phyloP scores from a whole-genome alignment of 2,888 invertebrate genomes.

The Smittia sp. region DNA sequence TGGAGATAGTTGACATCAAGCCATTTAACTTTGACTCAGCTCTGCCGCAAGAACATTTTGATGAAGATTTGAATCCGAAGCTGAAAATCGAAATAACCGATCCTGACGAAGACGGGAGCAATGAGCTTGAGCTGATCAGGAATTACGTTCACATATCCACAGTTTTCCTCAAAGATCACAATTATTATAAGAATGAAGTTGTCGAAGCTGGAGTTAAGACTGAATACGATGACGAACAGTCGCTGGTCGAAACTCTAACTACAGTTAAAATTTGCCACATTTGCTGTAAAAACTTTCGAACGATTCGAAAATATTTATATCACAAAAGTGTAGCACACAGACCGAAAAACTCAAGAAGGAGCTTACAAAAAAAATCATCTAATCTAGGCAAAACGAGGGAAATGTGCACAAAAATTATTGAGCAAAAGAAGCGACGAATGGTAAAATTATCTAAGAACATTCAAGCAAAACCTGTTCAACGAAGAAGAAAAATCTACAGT shows the following conservation, averaged over 20 bases:
- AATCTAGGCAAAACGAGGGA: neutral
- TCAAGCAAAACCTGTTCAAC: neutral
- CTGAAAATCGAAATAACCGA: conserved; percentile 25
- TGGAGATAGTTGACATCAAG: conserved; percentile 37
- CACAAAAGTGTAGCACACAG: conserved; percentile 11
- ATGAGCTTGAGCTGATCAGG: conserved; percentile 14
- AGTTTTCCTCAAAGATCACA: conserved; percentile 28
- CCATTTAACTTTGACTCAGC: conserved; percentile 1
- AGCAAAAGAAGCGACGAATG: neutral
- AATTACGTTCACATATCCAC: conserved; percentile 11
- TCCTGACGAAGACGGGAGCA: conserved; percentile 29
- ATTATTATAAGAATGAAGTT: conserved; percentile 8
- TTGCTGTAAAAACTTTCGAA: conserved; percentile 14
- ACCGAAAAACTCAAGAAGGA: neutral
- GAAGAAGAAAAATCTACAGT: conserved; percentile 42
- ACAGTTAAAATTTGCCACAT: neutral
- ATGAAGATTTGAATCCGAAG: conserved; percentile 28
- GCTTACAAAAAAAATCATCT: neutral
- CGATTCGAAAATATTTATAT: neutral
- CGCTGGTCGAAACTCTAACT: neutral
- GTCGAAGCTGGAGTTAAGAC: neutral
- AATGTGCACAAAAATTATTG: neutral
- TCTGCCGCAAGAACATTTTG: neutral
- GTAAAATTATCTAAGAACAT: neutral
- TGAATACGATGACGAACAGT: conserved; percentile 10